Base-by-base conservation (phyloP, 2,113 vertebrate species). In the Saccopteryx bilineata region DNA sequence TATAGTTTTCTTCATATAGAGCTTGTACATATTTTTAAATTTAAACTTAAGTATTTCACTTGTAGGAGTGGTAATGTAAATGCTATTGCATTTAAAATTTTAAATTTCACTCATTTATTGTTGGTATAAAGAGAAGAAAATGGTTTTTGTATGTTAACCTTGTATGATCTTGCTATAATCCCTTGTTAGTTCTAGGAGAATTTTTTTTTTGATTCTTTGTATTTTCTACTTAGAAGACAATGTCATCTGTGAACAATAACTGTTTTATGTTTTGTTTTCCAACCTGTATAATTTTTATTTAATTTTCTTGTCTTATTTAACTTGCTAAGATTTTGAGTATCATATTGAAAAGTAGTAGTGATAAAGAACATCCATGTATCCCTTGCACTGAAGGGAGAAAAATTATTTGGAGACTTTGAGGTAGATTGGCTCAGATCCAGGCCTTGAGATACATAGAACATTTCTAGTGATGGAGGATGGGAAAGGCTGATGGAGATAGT, bases 141-240 rank as follows among this genome's bases (percentile, higher is more conserved):
- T 18, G 24, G 9, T 24, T 71, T 90, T 94, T 74, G 19, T 90
- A 33, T 94, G 33, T 69, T 78, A 84, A 84, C 72, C 48, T 83
- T 90, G 46, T 85, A 46, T 14, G 68, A 39, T 13, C 9, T 69
- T 83, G 60, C 11, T 68, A 76, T 75, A 75, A 83, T 83, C 65
- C 48, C 52, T 76, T 90, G 15, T 68, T 76, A 68, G 21, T 84
- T 60, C 61, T 39, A 39, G 12, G 52, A 76, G 50, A 5, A 14
- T 18, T 65, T 65, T 26, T 76, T 48, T 46, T 26, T 26, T 56
- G 63, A 39, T 80, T 63, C 72, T 86, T 86, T 48, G 69, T 8
- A 72, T n/a, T 91, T 94, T 79, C 72, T 86, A 23, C 21, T 54
- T 85, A 4, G 23, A 48, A 19, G 52, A 33, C 33, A 17, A 33